Evolutionary conservation across 2,888 invertebrate genomes (phyloP), one percentile per base, ranked within the genome.

Genomic region (Tenthredo mesomela): DNA sequence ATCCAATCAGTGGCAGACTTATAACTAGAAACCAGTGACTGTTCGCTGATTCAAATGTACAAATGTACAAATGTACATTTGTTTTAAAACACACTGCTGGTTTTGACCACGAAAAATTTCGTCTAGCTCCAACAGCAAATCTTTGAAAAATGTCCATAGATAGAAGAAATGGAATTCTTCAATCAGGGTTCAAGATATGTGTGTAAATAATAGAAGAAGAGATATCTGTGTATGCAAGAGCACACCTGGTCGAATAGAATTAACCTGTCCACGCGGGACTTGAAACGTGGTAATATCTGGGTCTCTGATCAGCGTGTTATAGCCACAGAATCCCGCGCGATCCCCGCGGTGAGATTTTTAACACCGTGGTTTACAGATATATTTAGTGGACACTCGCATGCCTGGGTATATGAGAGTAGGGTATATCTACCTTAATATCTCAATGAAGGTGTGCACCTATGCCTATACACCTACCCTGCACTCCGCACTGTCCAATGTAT

Each of bases 391-490:
- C 84, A 65, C 78, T 47, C 65, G 86, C 88, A 85, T 67, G 67
- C 29, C 67, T 2, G 67, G 67, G 67, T 25, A 67, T 18, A 67
- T 47, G 12, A 12, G 86, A 84, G 82, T 77, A 86, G 77, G 84
- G 85, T 87, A 88, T 90, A 90, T 90, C 89, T 88, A 78, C 87
- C 86, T 89, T 89, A 89, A 90, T 90, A 90, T 90, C 90, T 89
- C 85, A 87, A 87, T 85, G 84, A 85, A 85, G 71, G 40, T 54
- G 54, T 37, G 54, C 75, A 29, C 84, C 40, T 29, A 54, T 65
- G 84, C 12, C 47, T 37, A 65, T 12, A 33, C 70, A 33, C 43
- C 82, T 82, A 37, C 33, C 61, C 40, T 67, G 2, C 54, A 37
- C n/a, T n/a, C 43, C 29, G 2, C 43, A 73, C 15, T 37, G n/a